Percentiles rank a stretch among this genome's conserved stretches.
These are phyloP conservation scores for Sogatella furcifera DNA, from an alignment of 1,140 invertebrate genomes.

Conservation along the genomic window DNA sequence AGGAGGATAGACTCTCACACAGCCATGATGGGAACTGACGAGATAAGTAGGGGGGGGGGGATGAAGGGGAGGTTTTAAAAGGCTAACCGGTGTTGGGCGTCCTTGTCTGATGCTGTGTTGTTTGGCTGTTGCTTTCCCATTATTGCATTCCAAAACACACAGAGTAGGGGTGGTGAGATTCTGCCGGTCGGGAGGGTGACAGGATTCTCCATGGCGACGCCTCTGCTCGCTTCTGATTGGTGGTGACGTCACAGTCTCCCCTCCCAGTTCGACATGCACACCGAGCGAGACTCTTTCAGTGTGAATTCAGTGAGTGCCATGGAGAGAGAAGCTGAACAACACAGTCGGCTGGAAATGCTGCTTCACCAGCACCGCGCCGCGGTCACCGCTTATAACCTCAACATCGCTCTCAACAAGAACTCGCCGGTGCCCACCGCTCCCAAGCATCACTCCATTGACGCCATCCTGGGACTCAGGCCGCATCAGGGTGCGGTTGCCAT, in stretches of 20 bases:
- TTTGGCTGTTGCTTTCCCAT: constrained; percentile 14
- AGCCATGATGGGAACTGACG: background rate
- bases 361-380: constrained; percentile 18
- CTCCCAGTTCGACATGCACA: background rate
- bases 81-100: background rate
- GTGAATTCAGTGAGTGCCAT: constrained; percentile 1
- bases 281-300: background rate
- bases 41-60: background rate
- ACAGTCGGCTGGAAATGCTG: constrained; percentile 17
- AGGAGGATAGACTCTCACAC: background rate
- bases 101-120: background rate
- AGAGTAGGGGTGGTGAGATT: background rate
- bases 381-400: constrained; percentile 14
- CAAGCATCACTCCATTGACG: constrained; percentile 21
- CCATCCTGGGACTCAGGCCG: constrained; percentile 17
- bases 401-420: constrained; percentile 1
- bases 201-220: constrained; percentile 9
- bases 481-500: background rate
- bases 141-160: constrained; percentile 14
- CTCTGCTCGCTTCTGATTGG: constrained; percentile 4
- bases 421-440: constrained; percentile 8
- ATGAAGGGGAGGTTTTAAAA: constrained; percentile 12
- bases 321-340: constrained; percentile 9
- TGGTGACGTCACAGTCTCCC: constrained; percentile 4
- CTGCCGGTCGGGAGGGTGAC: background rate